A percentile compares a stretch with the other conserved stretches of the same genome.
phyloP scores from a whole-genome alignment of 1,140 invertebrate genomes.

The Venturia canescens region DNA sequence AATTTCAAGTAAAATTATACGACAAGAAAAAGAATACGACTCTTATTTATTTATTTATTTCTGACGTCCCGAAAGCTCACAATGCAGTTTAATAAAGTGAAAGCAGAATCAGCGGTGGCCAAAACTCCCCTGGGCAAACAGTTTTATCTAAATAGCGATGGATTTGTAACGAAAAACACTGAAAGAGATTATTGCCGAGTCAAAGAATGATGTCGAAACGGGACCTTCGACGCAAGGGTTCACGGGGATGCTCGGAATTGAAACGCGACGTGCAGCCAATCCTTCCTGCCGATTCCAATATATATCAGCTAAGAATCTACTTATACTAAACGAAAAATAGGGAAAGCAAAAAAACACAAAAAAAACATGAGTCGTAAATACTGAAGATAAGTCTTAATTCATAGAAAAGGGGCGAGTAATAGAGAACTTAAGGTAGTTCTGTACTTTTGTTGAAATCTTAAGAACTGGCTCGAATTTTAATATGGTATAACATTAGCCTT shows the following conservation, averaged over 20 bases:
- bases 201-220: constrained; percentile 28
- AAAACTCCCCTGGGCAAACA: no score
- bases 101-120: no score
- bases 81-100: constrained; percentile 19
- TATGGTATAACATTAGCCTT: no score
- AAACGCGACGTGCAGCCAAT: constrained; percentile 51
- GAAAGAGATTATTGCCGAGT: constrained; percentile 19
- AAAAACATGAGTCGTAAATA: constrained; percentile 28
- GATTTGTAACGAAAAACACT: constrained; percentile 31
- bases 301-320: constrained; percentile 53
- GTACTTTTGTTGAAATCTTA: no score
- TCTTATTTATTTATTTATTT: background rate
- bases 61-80: background rate
- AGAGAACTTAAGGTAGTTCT: no score
- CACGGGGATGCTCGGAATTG: constrained; percentile 48
- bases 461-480: no score
- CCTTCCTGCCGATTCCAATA: constrained; percentile 56
- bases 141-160: background rate
- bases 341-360: background rate
- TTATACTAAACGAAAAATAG: constrained; percentile 46
- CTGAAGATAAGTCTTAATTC: constrained; percentile 48
- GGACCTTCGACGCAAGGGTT: constrained; percentile 24
- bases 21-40: background rate
- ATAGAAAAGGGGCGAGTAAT: background rate
- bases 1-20: background rate